These are phyloP conservation scores for Scaptodrosophila lebanonensis DNA, from an alignment of 1,140 invertebrate species.

Conservation along the genomic window DNA sequence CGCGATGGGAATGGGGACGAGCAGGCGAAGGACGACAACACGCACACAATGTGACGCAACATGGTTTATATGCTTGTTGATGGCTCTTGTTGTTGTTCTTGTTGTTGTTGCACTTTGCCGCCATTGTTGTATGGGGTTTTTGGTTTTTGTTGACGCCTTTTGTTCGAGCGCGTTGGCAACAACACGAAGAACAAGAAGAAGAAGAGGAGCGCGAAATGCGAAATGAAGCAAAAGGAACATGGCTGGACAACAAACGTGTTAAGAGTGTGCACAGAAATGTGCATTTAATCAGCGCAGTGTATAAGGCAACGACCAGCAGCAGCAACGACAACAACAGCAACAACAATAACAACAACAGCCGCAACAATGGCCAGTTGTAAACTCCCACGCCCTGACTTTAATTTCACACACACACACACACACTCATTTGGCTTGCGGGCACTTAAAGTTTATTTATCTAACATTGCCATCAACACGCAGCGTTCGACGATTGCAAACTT, in stretches of 20 bases:
- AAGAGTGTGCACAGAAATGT: slow-evolving; percentile 63
- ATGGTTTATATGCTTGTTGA: slow-evolving; percentile 24
- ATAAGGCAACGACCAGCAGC: no score
- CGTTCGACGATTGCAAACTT: slow-evolving; percentile 4
- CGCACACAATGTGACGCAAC: neutral
- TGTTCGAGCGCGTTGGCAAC: slow-evolving; percentile 30
- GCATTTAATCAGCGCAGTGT: slow-evolving; percentile 59
- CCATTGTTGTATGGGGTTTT: neutral
- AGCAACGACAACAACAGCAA: slow-evolving; percentile 5
- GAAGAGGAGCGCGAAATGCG: no score
- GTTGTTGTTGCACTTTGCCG: neutral
- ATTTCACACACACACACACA: slow-evolving; percentile 3
- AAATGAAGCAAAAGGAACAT: neutral
- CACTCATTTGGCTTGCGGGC: slow-evolving; percentile 13
- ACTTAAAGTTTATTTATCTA: slow-evolving; percentile 72
- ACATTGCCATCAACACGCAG: slow-evolving; percentile 70
- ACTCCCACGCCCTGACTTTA: slow-evolving; percentile 48
- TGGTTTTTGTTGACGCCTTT: slow-evolving; percentile 26
- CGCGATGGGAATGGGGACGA: slow-evolving; percentile 49
- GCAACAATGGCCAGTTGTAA: neutral
- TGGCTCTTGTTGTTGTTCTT: slow-evolving; percentile 7
- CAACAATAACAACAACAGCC: neutral
- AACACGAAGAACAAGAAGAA: slow-evolving; percentile 2
- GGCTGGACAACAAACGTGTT: slow-evolving; percentile 47
- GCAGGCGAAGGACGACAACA: slow-evolving; percentile 31